Evolutionary conservation across 23 tunicate species (phyloP), one percentile per base, ranked within the genome.

Genomic region (Styela plicata): DNA sequence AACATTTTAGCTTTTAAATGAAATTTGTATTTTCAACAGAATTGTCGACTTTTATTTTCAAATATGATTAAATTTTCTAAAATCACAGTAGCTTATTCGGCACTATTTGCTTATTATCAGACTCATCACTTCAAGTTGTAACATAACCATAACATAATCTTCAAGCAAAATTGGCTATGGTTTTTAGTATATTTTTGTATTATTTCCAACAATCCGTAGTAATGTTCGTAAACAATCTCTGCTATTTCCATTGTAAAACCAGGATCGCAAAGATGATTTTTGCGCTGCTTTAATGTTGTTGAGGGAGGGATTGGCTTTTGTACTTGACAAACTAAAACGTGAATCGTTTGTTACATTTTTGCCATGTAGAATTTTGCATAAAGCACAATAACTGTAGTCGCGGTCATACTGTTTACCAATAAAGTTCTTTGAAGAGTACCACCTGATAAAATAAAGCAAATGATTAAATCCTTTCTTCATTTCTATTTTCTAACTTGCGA

Each of bases 311-410:
- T 7, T 44, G 7, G 7, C 13, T 44, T 7, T 44, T 13, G 13
- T 13, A 5, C 13, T 44, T 44, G 57, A 44, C 7, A 13, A 44
- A 44, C 7, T 7, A 44, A 44, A 5, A 5, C 10, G 7, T 13
- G 57, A 44, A 44, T 44, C 57, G 13, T 44, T 13, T 5, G 57
- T 67, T 67, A 29, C n/a, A 16, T 67, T 29, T 1, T 27, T 1
- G 19, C 71, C 31, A 67, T 67, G 71, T 67, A 67, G 22, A 67
- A 73, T 73, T n/a, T 73, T 73, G 57, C 78, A 73, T n/a, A 73
- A 52, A 1, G 19, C 1, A 35, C 78, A 73, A 27, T 73, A 73
- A 31, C 57, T 73, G 16, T 73, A 28, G n/a, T 73, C 78, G 13
- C 78, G 36, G 53, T 31, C 44, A 31, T 16, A 34, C 20, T 31